These are phyloP conservation scores for Acrobasis consociella DNA, from an alignment of 2,888 invertebrate genomes.

Conservation along the genomic window DNA sequence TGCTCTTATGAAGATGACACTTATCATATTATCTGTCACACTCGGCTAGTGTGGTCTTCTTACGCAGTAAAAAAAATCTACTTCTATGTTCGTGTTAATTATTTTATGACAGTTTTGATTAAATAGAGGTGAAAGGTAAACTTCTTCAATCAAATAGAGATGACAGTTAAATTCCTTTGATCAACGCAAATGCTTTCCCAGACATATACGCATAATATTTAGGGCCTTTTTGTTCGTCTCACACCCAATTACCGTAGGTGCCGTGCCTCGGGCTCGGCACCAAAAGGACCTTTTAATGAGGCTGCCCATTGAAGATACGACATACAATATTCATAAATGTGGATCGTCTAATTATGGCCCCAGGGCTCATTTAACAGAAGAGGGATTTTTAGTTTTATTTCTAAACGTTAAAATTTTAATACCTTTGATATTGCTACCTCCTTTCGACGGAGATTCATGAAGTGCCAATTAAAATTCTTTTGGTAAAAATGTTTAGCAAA, in stretches of 20 bases:
- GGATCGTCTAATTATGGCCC: slow-evolving; percentile 16
- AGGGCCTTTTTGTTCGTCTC: not conserved
- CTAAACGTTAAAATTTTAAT: not conserved
- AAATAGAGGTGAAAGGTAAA: too few relatives aligned
- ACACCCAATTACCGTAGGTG: slow-evolving; percentile 15
- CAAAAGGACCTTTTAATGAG: slow-evolving; percentile 17
- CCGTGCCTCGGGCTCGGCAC: not conserved
- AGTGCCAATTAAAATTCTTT: too few relatives aligned
- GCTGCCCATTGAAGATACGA: slow-evolving; percentile 4
- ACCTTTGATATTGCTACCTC: not conserved
- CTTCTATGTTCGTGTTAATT: too few relatives aligned
- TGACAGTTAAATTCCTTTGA: too few relatives aligned
- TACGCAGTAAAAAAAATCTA: too few relatives aligned
- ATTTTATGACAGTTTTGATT: too few relatives aligned
- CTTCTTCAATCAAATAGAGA: too few relatives aligned
- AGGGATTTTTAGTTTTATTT: slow-evolving; percentile 5
- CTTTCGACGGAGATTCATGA: too few relatives aligned
- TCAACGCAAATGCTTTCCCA: not conserved
- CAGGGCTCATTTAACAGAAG: slow-evolving; percentile 9
- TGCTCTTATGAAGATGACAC: too few relatives aligned
- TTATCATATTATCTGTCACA: too few relatives aligned
- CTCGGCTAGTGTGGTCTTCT: too few relatives aligned
- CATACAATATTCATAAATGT: slow-evolving; percentile 5
- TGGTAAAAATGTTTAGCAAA: too few relatives aligned
- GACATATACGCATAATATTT: slow-evolving; percentile 3